These are phyloP conservation scores for Hypomesus transpacificus DNA, from an alignment of 2,113 vertebrate genomes.

Conservation along the genomic window DNA sequence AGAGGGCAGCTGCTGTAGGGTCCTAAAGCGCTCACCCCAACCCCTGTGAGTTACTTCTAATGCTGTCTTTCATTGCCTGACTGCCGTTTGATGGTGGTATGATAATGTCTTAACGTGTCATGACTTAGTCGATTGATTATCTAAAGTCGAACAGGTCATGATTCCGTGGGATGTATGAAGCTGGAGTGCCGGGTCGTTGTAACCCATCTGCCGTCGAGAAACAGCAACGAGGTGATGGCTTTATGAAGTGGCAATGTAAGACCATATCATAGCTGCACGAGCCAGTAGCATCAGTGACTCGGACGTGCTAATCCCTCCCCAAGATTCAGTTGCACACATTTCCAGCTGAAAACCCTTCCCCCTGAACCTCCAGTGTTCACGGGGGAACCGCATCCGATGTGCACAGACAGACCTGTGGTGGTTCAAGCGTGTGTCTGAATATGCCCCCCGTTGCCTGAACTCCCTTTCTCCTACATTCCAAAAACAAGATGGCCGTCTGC, in stretches of 20 bases:
- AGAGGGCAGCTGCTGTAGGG: slow-evolving; percentile 8
- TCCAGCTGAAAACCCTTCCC: slow-evolving; percentile 30
- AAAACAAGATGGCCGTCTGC: slow-evolving; percentile 13
- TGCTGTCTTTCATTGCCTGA: neutral
- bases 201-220: slow-evolving; percentile 13
- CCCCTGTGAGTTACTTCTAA: neutral
- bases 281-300: slow-evolving; percentile 15
- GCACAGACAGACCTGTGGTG: too few species aligned
- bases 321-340: slow-evolving; percentile 56
- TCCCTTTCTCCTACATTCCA: too few species aligned
- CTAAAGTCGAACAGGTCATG: neutral
- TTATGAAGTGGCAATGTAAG: slow-evolving; percentile 62
- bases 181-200: neutral
- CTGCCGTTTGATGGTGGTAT: neutral
- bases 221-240: slow-evolving; percentile 42
- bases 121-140: neutral
- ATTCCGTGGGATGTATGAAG: neutral
- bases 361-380: neutral
- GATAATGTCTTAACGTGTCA: neutral
- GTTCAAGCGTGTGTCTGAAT: too few species aligned
- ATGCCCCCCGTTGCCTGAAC: too few species aligned
- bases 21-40: neutral
- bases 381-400: too few species aligned
- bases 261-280: slow-evolving; percentile 39
- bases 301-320: slow-evolving; percentile 58